These are phyloP conservation scores for Drosophila busckii DNA, from an alignment of 1,140 invertebrate genomes.

Conservation along the genomic window DNA sequence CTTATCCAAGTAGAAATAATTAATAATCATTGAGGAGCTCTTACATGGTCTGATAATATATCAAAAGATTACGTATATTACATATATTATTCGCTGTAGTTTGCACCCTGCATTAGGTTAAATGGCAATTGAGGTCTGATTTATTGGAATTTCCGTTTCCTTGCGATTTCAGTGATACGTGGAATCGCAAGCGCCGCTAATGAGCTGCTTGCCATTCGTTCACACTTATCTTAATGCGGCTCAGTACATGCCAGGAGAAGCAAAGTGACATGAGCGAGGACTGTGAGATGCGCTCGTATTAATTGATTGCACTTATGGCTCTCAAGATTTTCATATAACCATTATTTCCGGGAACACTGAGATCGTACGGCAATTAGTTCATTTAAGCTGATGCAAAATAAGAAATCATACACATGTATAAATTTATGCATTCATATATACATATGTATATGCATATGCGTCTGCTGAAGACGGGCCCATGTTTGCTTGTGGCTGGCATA, in stretches of 20 bases:
- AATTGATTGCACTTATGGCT: slow-evolving; percentile 70
- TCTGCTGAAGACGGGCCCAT: slow-evolving; percentile 39
- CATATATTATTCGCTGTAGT: too few species aligned
- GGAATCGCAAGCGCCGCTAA: slow-evolving; percentile 78
- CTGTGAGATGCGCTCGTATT: slow-evolving; percentile 37
- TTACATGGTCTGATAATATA: too few species aligned
- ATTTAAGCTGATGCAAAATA: slow-evolving; percentile 51
- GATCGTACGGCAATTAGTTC: slow-evolving; percentile 78
- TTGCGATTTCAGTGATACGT: slow-evolving; percentile 76
- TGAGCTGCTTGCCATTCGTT: slow-evolving; percentile 59
- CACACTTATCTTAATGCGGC: slow-evolving; percentile 49
- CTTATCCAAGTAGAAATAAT: too few species aligned
- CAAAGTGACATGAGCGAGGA: not conserved
- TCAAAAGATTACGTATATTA: too few species aligned
- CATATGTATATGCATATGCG: too few species aligned
- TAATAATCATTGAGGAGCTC: too few species aligned
- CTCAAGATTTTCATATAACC: slow-evolving; percentile 57
- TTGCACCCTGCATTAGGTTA: slow-evolving; percentile 53
- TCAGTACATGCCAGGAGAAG: not conserved
- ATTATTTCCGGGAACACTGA: slow-evolving; percentile 78
- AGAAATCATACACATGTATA: too few species aligned
- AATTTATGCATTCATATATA: too few species aligned
- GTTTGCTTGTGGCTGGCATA: slow-evolving; percentile 62
- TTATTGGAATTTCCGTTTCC: slow-evolving; percentile 76
- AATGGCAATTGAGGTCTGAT: slow-evolving; percentile 67